Evolutionary conservation across 2,797 vertebrate species (phyloP).

Genomic region (Halcyon badia): DNA sequence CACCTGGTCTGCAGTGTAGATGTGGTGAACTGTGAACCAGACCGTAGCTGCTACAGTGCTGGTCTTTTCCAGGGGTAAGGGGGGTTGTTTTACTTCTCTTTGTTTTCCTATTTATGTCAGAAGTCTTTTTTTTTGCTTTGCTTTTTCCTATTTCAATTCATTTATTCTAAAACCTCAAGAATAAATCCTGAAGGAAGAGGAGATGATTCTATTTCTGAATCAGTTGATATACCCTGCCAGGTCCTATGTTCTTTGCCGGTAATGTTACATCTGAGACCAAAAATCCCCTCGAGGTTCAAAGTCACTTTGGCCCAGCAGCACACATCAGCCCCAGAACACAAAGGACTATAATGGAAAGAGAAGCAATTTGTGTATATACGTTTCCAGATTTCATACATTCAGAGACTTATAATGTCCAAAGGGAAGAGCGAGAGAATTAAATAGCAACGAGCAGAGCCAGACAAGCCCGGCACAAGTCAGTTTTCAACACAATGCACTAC

Average conservation of each 20-base stretch:
- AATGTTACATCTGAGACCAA: conserved; percentile 11
- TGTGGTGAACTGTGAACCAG: not conserved
- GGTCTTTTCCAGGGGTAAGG: not conserved
- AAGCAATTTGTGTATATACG: conserved; percentile 18
- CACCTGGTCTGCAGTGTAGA: fast-evolving
- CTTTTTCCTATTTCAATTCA: not conserved
- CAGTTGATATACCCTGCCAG: not conserved
- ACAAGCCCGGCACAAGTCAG: not conserved
- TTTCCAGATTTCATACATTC: conserved; percentile 34
- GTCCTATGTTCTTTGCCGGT: not conserved
- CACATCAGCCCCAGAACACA: not conserved
- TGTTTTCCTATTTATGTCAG: not conserved
- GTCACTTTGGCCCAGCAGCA: conserved; percentile 31
- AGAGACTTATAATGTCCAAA: conserved; percentile 10
- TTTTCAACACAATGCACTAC: not conserved
- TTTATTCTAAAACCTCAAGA: conserved; percentile 24
- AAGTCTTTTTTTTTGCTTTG: not conserved
- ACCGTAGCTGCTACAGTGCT: not conserved
- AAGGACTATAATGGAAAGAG: conserved; percentile 12
- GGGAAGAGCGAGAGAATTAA: conserved; percentile 31
- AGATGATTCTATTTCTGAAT: not conserved
- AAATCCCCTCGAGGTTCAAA: conserved; percentile 35
- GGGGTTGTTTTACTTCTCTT: not conserved
- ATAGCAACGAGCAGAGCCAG: not conserved
- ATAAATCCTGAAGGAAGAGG: conserved; percentile 31